Evolutionary conservation across 1,140 invertebrate genomes (phyloP).

Genomic region (Hyles euphorbiae): DNA sequence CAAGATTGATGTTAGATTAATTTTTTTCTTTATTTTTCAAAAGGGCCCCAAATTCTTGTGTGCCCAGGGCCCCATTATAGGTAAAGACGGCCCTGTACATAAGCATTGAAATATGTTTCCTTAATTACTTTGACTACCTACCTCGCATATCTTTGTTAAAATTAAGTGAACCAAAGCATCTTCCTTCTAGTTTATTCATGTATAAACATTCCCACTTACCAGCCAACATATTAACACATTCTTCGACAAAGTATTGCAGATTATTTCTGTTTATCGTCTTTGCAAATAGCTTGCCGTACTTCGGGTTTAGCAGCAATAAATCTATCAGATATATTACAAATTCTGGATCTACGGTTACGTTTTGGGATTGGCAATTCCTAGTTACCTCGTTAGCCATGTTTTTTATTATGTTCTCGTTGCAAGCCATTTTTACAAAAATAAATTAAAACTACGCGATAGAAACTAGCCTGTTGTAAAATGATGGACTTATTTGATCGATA

Average conservation of each 20-base stretch:
- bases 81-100: no score
- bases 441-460: no score
- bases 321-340: constrained; percentile 65
- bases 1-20: no score
- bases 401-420: constrained; percentile 65
- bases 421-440: constrained; percentile 41
- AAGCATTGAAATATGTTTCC: no score
- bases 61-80: no score
- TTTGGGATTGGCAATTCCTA: constrained; percentile 46
- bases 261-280: constrained; percentile 63
- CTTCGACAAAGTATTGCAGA: constrained; percentile 68
- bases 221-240: constrained; percentile 60
- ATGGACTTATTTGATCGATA: constrained; percentile 15
- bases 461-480: no score
- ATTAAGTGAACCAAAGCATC: no score
- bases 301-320: constrained; percentile 70
- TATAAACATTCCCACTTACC: constrained; percentile 38
- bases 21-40: no score
- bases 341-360: constrained; percentile 44
- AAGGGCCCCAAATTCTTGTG: no score
- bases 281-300: constrained; percentile 67
- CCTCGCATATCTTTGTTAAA: no score
- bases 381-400: constrained; percentile 74
- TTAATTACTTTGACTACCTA: no score
- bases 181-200: no score